phyloP scores from a whole-genome alignment of 2,888 invertebrate species.

The Eupithecia vulgata region DNA sequence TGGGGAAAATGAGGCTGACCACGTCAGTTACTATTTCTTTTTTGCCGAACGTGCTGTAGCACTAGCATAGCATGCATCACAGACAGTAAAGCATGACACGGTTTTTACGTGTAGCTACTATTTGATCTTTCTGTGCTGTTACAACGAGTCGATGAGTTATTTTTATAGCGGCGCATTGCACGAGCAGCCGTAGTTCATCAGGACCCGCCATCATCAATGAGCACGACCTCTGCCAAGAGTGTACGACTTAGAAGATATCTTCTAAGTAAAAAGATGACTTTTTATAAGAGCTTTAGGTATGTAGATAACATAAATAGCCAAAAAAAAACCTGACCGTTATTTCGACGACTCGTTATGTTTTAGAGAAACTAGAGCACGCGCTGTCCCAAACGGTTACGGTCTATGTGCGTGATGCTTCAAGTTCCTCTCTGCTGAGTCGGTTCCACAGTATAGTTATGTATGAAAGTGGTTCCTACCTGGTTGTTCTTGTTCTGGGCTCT shows the following conservation, averaged over 20 bases:
- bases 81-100: neutral
- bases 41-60: neutral
- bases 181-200: too few species aligned
- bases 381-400: neutral
- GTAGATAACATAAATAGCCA: too few species aligned
- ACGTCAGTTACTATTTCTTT: too few species aligned
- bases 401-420: neutral
- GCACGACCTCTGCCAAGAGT: too few species aligned
- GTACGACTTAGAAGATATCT: too few species aligned
- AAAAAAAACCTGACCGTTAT: neutral
- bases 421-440: neutral
- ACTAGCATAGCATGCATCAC: too few species aligned
- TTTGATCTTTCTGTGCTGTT: neutral
- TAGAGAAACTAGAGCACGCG: neutral
- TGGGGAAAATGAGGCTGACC: too few species aligned
- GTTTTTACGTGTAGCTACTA: neutral
- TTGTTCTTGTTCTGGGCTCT: slow-evolving; percentile 64
- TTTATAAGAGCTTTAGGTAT: neutral
- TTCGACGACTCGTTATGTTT: neutral
- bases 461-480: slow-evolving; percentile 54
- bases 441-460: neutral
- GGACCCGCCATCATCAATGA: too few species aligned
- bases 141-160: neutral
- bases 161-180: too few species aligned
- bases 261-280: too few species aligned